These are phyloP conservation scores for Scaptomyza pallida DNA, from an alignment of 1,140 invertebrate genomes.

Conservation along the genomic window DNA sequence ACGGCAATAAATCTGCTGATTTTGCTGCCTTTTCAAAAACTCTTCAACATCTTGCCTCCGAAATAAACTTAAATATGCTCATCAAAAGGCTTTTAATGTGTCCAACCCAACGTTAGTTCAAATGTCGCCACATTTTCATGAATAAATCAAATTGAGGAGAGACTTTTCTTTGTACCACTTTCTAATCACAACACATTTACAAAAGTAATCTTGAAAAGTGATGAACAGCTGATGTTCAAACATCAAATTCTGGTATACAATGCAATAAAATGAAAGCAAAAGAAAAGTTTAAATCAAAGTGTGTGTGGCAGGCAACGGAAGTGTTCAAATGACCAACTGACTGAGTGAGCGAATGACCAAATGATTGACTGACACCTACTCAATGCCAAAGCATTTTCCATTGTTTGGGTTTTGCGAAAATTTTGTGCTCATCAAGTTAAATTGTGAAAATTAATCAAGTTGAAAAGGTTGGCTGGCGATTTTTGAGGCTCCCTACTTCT, in stretches of 20 bases:
- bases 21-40: background rate
- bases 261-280: slow-evolving; percentile 21
- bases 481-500: slow-evolving; percentile 1
- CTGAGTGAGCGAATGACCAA: slow-evolving; percentile 1
- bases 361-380: slow-evolving; percentile 11
- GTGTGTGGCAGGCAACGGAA: slow-evolving; percentile 5
- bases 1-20: background rate
- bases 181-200: slow-evolving; percentile 73
- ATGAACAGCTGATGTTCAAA: slow-evolving; percentile 40
- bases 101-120: slow-evolving; percentile 8
- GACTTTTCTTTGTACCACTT: slow-evolving; percentile 1
- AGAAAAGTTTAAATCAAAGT: slow-evolving; percentile 50
- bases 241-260: slow-evolving; percentile 1
- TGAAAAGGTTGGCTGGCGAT: slow-evolving; percentile 68
- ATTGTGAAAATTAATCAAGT: slow-evolving; percentile 82
- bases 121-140: slow-evolving; percentile 42
- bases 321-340: slow-evolving; percentile 2
- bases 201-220: slow-evolving; percentile 54
- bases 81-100: background rate
- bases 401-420: slow-evolving; percentile 50
- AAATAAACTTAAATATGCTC: background rate
- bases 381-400: slow-evolving; percentile 11
- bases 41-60: background rate
- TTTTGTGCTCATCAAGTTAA: slow-evolving; percentile 75
- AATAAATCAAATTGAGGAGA: slow-evolving; percentile 67